Conservation (phyloP, 2,888 invertebrate genomes). For the Sinohyriopsis cumingii region DNA sequence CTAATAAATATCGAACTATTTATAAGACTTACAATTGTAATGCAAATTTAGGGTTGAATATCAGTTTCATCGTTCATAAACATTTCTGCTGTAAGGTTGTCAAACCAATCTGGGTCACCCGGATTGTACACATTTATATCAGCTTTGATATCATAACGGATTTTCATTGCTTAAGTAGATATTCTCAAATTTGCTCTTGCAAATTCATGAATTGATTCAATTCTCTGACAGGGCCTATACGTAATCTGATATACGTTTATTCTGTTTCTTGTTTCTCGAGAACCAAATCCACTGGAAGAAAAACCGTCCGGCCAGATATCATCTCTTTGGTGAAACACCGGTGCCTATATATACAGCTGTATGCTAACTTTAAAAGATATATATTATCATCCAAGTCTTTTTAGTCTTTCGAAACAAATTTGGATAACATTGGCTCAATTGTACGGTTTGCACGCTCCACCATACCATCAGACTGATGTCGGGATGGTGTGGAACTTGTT, state of each 20-base stretch:
- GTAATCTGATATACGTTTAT: not conserved
- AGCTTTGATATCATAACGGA: not conserved
- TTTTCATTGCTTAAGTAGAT: not conserved
- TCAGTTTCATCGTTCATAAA: too few species aligned
- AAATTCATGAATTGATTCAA: not conserved
- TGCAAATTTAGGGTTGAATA: too few species aligned
- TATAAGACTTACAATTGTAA: too few species aligned
- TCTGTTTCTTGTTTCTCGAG: not conserved
- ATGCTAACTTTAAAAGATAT: slow-evolving; percentile 1
- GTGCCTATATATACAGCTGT: not conserved
- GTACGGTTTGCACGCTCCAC: too few species aligned
- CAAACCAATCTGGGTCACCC: slow-evolving; percentile 1
- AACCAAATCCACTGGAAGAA: not conserved
- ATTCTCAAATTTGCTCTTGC: slow-evolving; percentile 1
- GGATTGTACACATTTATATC: not conserved
- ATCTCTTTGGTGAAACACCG: slow-evolving; percentile 2
- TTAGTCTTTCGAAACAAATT: too few species aligned
- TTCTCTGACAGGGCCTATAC: not conserved
- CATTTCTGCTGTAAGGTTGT: not conserved
- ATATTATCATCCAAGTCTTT: too few species aligned
- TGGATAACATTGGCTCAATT: too few species aligned
- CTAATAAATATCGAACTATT: too few species aligned
- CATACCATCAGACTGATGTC: too few species aligned
- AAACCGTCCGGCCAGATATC: not conserved
- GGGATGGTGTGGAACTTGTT: too few species aligned